Base-by-base conservation (phyloP, 1,140 invertebrate genomes). In the Dysdera silvatica region DNA sequence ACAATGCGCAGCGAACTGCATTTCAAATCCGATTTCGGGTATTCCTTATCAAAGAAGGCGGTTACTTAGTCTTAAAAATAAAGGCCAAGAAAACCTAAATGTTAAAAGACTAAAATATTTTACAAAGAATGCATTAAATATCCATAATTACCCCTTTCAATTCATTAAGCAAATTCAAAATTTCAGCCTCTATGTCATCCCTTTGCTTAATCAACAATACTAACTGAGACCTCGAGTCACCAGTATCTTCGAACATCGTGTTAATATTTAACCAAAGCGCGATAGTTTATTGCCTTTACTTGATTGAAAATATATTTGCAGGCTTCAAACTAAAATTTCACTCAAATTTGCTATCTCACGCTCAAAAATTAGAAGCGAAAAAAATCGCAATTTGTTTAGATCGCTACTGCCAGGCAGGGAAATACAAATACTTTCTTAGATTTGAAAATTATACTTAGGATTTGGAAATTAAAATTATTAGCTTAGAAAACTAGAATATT, bases 101-200 rank as follows among this genome's bases (percentile, higher is more conserved):
- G 23, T 0, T 48, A 14, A 18, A 23, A 26, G 37, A 16, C 18
- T 40, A 40, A 16, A 18, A 14, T 40, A 40, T 2, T 2, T 40
- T 4, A 3, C 18, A 14, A 40, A 14, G 14, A 16, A 16, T 40
- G 23, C 2, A 24, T 24, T 54, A 20, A 28, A 28, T 14, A 49
- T 28, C 12, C 29, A 20, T 6, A 45, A 18, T 49, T 20, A 63
- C 61, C 61, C 56, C 43, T 56, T 32, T 47, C 18, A 63, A 23
- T 29, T 56, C 35, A 18, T n/a, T 37, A 24, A 29, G 31, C 14
- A 63, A 28, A 24, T 55, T 63, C 31, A 63, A 23, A 31, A 63
- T 53, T 56, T 63, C 61, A 23, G 61, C 53, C 31, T 63, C 61
- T 29, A 63, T 18, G 40, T 24, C 16, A 41, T 63, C 61, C 10